phyloP scores from a whole-genome alignment of 2,797 vertebrate genomes.

The Myripristis jacobus region DNA sequence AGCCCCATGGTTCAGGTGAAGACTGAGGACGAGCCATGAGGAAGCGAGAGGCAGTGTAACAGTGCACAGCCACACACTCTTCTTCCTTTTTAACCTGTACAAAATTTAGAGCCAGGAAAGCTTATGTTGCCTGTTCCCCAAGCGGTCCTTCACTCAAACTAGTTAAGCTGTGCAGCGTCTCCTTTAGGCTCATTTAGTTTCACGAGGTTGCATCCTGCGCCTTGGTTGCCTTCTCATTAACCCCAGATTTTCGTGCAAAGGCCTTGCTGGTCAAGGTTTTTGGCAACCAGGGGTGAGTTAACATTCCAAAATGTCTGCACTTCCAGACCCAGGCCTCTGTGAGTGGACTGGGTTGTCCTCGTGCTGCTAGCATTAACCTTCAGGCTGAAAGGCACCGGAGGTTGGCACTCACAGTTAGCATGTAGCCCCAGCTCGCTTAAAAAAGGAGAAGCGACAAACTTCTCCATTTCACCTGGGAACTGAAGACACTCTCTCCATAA shows the following conservation, averaged over 20 bases:
- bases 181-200: conserved; percentile 12
- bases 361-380: conserved; percentile 40
- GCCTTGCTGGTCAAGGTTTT: conserved; percentile 74
- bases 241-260: background rate
- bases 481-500: conserved; percentile 1
- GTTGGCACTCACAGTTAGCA: background rate
- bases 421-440: conserved; percentile 11
- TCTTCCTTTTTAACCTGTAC: background rate
- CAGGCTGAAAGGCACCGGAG: conserved; percentile 1
- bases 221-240: conserved; percentile 1
- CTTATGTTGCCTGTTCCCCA: background rate
- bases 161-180: background rate
- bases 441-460: conserved; percentile 1
- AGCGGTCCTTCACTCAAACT: background rate
- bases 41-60: background rate
- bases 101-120: background rate
- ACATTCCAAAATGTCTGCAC: conserved; percentile 32
- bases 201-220: background rate
- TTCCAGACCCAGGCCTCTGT: background rate
- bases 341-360: background rate
- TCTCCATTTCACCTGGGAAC: conserved; percentile 23
- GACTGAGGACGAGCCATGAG: conserved; percentile 76
- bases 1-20: conserved; percentile 68
- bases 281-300: conserved; percentile 5
- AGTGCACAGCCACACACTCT: background rate